Conservation (phyloP, 2,888 invertebrate species). For the Pachycephus smyrnensis region DNA sequence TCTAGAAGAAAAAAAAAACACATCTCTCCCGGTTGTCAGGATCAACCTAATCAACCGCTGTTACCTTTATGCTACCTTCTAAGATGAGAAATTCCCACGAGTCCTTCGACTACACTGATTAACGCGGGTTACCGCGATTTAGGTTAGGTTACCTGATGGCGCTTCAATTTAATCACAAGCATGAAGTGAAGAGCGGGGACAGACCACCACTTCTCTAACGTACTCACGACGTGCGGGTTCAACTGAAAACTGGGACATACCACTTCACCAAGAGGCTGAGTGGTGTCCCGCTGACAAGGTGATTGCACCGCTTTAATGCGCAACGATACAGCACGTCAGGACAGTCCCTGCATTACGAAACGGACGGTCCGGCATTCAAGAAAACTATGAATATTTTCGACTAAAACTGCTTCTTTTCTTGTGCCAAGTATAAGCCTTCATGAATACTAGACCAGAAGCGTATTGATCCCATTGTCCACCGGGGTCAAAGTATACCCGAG, state of each 20-base stretch:
- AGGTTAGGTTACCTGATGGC: not conserved
- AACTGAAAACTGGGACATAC: conserved; percentile 6
- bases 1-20: not conserved
- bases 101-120: not conserved
- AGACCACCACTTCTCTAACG: not conserved
- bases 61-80: not conserved
- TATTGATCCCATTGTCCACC: not conserved
- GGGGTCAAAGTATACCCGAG: not conserved
- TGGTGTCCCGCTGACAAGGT: conserved; percentile 9
- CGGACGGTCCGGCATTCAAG: not conserved
- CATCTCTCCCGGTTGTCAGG: not conserved
- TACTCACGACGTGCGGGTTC: not conserved
- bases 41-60: not conserved
- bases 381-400: not conserved
- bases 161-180: not conserved
- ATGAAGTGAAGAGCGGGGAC: not conserved
- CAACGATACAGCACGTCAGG: conserved; percentile 2
- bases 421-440: not conserved
- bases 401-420: not conserved
- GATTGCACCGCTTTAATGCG: conserved; percentile 7
- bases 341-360: not conserved
- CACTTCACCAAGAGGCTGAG: conserved; percentile 1
- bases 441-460: not conserved
- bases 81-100: not conserved
- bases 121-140: not conserved